These are phyloP conservation scores for Maccullochella peelii DNA, from an alignment of 2,113 vertebrate species.

Conservation along the genomic window DNA sequence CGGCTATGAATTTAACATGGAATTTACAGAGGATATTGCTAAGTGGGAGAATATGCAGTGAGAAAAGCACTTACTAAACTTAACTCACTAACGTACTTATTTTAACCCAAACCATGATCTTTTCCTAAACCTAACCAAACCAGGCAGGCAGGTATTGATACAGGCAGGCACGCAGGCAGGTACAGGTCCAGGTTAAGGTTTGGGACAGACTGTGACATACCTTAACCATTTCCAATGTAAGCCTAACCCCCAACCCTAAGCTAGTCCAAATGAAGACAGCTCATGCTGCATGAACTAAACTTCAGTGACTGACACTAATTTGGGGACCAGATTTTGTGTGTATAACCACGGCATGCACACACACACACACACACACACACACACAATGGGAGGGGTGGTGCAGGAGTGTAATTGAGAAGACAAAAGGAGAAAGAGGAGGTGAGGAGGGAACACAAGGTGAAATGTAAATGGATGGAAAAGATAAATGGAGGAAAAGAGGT, in stretches of 20 bases:
- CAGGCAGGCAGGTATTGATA: too few species aligned
- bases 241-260: not conserved
- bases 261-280: not conserved
- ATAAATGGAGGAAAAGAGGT: slow-evolving; percentile 16
- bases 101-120: too few species aligned
- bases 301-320: not conserved
- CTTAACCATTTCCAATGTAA: too few species aligned
- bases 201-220: too few species aligned
- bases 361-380: not conserved
- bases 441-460: slow-evolving; percentile 6
- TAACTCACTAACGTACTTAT: too few species aligned
- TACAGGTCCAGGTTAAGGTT: too few species aligned
- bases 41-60: not conserved
- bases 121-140: too few species aligned
- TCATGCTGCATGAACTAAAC: not conserved
- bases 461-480: not conserved
- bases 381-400: not conserved
- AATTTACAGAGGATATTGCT: not conserved
- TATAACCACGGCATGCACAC: not conserved
- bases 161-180: too few species aligned
- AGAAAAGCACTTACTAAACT: not conserved
- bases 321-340: not conserved
- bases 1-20: not conserved
- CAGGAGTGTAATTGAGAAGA: not conserved
- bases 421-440: not conserved